Conservation (phyloP, 2,888 invertebrate species). For the Acleris sparsana region DNA sequence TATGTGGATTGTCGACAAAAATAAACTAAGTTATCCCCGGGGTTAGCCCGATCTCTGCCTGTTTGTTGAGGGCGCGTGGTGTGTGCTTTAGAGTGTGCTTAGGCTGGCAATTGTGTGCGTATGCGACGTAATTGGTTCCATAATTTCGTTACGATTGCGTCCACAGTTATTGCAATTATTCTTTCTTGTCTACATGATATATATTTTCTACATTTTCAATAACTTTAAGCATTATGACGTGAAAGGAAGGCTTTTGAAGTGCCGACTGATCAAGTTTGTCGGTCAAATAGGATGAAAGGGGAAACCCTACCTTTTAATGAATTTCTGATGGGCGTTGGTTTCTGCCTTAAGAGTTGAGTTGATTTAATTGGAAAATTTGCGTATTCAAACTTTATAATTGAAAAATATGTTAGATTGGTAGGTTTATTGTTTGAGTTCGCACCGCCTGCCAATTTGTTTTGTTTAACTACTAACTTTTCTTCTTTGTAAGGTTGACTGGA, state of each 20-base stretch:
- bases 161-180: too few relatives aligned
- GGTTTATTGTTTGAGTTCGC: too few relatives aligned
- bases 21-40: slow-evolving; percentile 27
- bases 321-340: slow-evolving; percentile 15
- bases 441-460: too few relatives aligned
- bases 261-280: slow-evolving; percentile 1
- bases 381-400: slow-evolving; percentile 6
- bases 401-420: background rate
- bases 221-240: background rate
- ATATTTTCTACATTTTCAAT: background rate
- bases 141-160: slow-evolving; percentile 12
- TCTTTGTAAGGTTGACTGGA: too few relatives aligned
- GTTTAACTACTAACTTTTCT: too few relatives aligned
- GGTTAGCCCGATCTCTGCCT: slow-evolving; percentile 23
- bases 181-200: too few relatives aligned
- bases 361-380: slow-evolving; percentile 11
- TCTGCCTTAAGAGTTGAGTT: slow-evolving; percentile 10
- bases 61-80: slow-evolving; percentile 25
- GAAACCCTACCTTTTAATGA: slow-evolving; percentile 19
- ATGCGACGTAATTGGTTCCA: slow-evolving; percentile 23
- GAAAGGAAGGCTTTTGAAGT: slow-evolving; percentile 1
- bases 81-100: slow-evolving; percentile 31
- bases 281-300: slow-evolving; percentile 6
- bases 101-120: slow-evolving; percentile 24
- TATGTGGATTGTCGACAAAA: slow-evolving; percentile 15